Conservation (phyloP, 2,888 invertebrate species). For the Harpagoxenus sublaevis region DNA sequence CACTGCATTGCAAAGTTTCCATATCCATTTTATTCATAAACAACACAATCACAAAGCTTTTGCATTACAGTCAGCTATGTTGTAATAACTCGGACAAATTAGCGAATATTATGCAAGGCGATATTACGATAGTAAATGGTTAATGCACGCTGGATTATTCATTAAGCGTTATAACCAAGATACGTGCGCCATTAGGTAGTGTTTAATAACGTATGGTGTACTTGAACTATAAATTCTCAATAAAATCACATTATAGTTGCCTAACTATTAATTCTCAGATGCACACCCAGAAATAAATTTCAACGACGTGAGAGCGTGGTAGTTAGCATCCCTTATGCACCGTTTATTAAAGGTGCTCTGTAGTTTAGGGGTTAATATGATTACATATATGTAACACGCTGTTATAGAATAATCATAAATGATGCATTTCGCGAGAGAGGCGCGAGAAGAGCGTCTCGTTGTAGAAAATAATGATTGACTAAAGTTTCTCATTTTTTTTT, state of each 20-base stretch:
- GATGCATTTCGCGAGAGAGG: background rate
- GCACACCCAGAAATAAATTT: background rate
- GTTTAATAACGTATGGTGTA: background rate
- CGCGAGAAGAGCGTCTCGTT: background rate
- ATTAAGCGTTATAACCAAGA: background rate
- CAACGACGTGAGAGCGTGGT: background rate
- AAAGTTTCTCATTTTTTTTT: constrained; percentile 15
- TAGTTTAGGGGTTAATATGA: background rate
- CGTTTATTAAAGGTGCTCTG: constrained; percentile 7
- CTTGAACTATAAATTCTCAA: constrained; percentile 11
- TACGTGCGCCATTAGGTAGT: background rate
- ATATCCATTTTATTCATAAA: background rate
- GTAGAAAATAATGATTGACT: background rate
- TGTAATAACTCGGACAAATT: constrained; percentile 34
- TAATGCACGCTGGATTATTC: background rate
- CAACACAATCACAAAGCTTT: constrained; percentile 14
- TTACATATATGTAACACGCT: background rate
- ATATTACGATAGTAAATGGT: constrained; percentile 26
- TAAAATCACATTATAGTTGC: constrained; percentile 17
- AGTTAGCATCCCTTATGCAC: background rate
- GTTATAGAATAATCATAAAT: constrained; percentile 24
- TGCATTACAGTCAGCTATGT: background rate
- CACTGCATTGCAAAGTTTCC: background rate
- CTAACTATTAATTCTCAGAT: background rate
- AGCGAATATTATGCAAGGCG: constrained; percentile 4